These are phyloP conservation scores for Schizothorax lantsangensis DNA, from an alignment of 2,797 vertebrate species.

Conservation along the genomic window DNA sequence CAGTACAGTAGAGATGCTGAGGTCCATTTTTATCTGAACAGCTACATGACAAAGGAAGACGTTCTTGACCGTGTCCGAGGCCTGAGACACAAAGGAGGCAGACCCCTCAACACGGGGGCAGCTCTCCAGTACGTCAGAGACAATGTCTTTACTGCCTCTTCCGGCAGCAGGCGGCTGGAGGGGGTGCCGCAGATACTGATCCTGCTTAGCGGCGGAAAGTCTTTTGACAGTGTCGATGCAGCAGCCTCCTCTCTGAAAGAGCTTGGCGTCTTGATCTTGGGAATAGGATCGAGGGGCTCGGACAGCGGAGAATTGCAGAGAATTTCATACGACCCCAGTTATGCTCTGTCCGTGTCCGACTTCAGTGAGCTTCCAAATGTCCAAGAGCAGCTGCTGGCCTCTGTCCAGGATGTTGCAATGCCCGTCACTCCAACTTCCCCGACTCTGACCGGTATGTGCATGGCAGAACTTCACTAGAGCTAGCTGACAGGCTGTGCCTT, in stretches of 20 bases:
- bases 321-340: slow-evolving; percentile 60
- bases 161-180: slow-evolving; percentile 55
- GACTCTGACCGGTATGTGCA: no score
- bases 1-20: no score
- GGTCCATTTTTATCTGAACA: no score
- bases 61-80: slow-evolving; percentile 21
- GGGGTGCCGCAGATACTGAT: slow-evolving; percentile 60
- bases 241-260: slow-evolving; percentile 54
- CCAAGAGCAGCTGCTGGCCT: no score
- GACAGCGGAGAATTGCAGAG: slow-evolving; percentile 67
- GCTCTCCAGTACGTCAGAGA: slow-evolving; percentile 59
- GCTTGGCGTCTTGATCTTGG: slow-evolving; percentile 50
- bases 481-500: no score
- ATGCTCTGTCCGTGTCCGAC: no score
- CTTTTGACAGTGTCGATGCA: slow-evolving; percentile 39
- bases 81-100: slow-evolving; percentile 57
- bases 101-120: slow-evolving; percentile 56
- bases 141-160: slow-evolving; percentile 57
- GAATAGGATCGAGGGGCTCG: slow-evolving; percentile 69
- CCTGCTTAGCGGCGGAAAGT: slow-evolving; percentile 18
- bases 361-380: no score
- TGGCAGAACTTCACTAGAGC: no score
- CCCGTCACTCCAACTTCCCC: no score
- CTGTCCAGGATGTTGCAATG: no score
- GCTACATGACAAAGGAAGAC: no score